Evolutionary conservation across 2,888 invertebrate genomes (phyloP).

Genomic region (Tachina fera): DNA sequence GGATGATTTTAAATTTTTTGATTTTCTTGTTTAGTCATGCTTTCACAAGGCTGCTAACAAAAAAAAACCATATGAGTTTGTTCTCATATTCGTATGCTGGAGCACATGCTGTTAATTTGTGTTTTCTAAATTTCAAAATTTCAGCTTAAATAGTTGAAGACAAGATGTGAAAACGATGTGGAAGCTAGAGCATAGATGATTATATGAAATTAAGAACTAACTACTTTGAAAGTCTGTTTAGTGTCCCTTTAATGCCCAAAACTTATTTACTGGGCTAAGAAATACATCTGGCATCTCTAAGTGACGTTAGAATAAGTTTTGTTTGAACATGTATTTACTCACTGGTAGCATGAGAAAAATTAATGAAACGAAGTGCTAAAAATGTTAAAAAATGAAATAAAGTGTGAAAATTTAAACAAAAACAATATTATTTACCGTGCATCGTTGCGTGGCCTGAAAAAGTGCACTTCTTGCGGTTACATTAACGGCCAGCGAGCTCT

Average conservation of each 20-base stretch:
- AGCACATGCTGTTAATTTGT: too few relatives aligned
- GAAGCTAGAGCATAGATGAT: too few relatives aligned
- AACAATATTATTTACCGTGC: constrained; percentile 61
- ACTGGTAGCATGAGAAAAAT: not conserved
- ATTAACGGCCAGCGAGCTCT: constrained; percentile 89
- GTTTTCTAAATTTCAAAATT: too few relatives aligned
- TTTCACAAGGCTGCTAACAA: too few relatives aligned
- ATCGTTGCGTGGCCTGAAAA: constrained; percentile 86
- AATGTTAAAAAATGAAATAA: constrained; percentile 46
- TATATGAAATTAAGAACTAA: not conserved
- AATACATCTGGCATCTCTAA: constrained; percentile 31
- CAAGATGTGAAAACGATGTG: too few relatives aligned
- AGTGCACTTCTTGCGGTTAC: constrained; percentile 89
- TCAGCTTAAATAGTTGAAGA: too few relatives aligned
- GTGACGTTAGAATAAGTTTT: constrained; percentile 35
- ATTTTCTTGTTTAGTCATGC: too few relatives aligned
- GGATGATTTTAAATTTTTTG: too few relatives aligned
- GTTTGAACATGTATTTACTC: constrained; percentile 41
- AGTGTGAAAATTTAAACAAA: constrained; percentile 43
- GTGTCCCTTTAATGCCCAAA: not conserved
- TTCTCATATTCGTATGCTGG: too few relatives aligned
- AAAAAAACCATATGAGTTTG: too few relatives aligned
- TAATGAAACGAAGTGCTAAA: constrained; percentile 19
- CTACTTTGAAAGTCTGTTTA: not conserved
- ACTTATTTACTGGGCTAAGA: not conserved